These are phyloP conservation scores for Pangasianodon hypophthalmus DNA, from an alignment of 2,113 vertebrate species.

Conservation along the genomic window DNA sequence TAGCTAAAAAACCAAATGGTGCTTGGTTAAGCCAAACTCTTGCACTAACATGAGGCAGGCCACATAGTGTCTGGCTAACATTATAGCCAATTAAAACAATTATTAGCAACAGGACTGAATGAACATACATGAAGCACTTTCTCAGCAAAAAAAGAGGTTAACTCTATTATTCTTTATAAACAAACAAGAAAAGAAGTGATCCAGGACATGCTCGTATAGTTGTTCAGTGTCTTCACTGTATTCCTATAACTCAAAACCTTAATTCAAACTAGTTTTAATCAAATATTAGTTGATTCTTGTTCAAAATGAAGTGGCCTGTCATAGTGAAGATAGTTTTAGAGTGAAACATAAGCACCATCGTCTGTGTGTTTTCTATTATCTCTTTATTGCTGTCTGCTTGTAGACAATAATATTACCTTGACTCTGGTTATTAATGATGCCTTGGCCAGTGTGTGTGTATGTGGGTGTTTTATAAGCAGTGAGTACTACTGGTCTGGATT, in stretches of 20 bases:
- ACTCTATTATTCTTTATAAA: slow-evolving; percentile 37
- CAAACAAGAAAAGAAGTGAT: slow-evolving; percentile 28
- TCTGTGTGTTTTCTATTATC: not conserved
- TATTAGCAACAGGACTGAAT: slow-evolving; percentile 34
- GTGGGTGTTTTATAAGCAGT: slow-evolving; percentile 26
- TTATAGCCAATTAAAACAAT: slow-evolving; percentile 49
- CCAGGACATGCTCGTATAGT: not conserved
- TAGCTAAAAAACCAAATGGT: not conserved
- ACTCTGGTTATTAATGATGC: slow-evolving; percentile 13
- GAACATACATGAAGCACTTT: slow-evolving; percentile 5
- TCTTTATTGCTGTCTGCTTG: not conserved
- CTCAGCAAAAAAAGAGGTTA: slow-evolving; percentile 25
- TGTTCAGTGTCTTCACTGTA: slow-evolving; percentile 1
- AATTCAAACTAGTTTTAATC: not conserved
- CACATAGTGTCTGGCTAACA: slow-evolving; percentile 45
- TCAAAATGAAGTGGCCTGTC: not conserved
- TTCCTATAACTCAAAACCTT: not conserved
- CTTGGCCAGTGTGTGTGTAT: slow-evolving; percentile 9
- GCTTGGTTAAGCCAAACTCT: not conserved
- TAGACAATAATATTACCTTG: not conserved
- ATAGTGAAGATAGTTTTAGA: not conserved
- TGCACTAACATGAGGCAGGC: slow-evolving; percentile 36
- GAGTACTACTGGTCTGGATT: slow-evolving; percentile 1
- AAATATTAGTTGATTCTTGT: not conserved
- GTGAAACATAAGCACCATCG: not conserved